Evolutionary conservation across 2,888 invertebrate genomes (phyloP).

Genomic region (Hecatera dysodea): DNA sequence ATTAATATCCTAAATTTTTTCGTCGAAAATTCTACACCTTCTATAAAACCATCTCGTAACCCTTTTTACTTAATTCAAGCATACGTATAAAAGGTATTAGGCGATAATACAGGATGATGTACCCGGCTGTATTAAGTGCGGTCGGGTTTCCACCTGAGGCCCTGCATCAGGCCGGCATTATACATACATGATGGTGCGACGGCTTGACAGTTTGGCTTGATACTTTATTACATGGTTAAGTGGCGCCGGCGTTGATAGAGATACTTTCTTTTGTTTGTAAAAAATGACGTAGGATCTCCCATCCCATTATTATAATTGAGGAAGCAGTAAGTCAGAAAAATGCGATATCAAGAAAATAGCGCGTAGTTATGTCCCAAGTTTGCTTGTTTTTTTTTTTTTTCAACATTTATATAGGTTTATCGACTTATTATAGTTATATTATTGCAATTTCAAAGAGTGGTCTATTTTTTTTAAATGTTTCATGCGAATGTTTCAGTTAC

Average conservation of each 20-base stretch:
- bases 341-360: too few species aligned
- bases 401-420: too few species aligned
- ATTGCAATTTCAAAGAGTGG: too few species aligned
- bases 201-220: conserved; percentile 35
- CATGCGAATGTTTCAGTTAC: too few species aligned
- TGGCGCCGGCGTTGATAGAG: neutral
- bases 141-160: conserved; percentile 64
- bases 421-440: too few species aligned
- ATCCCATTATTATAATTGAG: too few species aligned
- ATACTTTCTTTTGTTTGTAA: neutral
- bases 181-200: conserved; percentile 29
- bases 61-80: conserved; percentile 44
- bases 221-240: conserved; percentile 42
- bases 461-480: too few species aligned
- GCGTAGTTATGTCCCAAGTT: too few species aligned
- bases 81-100: conserved; percentile 56
- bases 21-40: neutral
- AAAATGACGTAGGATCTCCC: neutral
- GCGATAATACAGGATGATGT: conserved; percentile 48
- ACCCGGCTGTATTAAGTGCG: conserved; percentile 62
- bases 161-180: conserved; percentile 25
- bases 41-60: conserved; percentile 5
- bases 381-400: too few species aligned
- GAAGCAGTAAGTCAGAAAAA: too few species aligned
- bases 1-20: neutral